A percentile compares a stretch with the other conserved stretches of the same genome.
These are phyloP conservation scores for Ophthalmolycus amberensis DNA, from an alignment of 2,113 vertebrate species.

Conservation along the genomic window DNA sequence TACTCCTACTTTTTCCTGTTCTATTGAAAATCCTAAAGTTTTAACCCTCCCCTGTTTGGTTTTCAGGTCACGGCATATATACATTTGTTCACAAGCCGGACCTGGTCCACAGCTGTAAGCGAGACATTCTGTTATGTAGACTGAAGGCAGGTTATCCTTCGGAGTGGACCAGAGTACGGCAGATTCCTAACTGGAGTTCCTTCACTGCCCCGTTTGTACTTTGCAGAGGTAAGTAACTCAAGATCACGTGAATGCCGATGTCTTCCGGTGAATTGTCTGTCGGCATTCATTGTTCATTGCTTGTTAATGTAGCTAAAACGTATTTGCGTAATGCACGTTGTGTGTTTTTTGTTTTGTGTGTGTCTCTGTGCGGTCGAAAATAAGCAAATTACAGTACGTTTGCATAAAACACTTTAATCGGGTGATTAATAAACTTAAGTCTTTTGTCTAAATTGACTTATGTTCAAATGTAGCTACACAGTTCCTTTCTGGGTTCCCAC, in stretches of 20 bases:
- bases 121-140: constrained; percentile 89
- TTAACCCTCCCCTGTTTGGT: too few species aligned
- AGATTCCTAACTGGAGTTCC: constrained; percentile 86
- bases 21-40: neutral
- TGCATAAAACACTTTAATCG: neutral
- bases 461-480: neutral
- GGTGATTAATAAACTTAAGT: neutral
- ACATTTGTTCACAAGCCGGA: constrained; percentile 89
- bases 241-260: neutral
- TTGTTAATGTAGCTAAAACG: neutral
- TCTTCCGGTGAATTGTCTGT: neutral
- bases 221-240: constrained; percentile 87
- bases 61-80: constrained; percentile 86
- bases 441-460: neutral
- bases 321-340: neutral
- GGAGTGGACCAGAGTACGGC: constrained; percentile 92
- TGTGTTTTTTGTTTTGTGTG: neutral
- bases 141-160: constrained; percentile 67
- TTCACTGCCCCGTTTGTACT: constrained; percentile 91
- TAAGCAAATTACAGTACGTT: neutral
- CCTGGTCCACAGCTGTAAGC: constrained; percentile 89
- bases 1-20: neutral
- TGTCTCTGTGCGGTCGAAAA: neutral
- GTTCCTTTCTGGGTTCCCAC: neutral
- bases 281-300: neutral